Evolutionary conservation across 1,140 invertebrate species (phyloP).

Genomic region (Drosophila mauritiana): DNA sequence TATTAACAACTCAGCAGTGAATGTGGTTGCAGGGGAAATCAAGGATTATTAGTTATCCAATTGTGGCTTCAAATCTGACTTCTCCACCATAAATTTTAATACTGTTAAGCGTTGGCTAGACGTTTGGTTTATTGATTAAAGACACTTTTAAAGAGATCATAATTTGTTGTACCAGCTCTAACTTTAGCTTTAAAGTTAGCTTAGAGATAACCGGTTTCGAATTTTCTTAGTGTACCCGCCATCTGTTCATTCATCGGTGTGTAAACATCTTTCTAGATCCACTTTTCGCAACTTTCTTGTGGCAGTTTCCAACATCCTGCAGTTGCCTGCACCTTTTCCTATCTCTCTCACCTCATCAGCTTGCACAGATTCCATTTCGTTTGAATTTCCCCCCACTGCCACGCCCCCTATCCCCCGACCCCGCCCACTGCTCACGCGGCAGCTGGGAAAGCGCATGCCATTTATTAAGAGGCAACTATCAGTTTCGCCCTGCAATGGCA

Average conservation of each 20-base stretch:
- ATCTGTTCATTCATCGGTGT: constrained; percentile 58
- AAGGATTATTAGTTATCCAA: constrained; percentile 34
- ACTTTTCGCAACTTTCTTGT: constrained; percentile 16
- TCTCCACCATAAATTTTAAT: neutral
- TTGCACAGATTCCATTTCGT: constrained; percentile 68
- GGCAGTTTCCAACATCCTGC: constrained; percentile 9
- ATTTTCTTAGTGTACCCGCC: constrained; percentile 1
- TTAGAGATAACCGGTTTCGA: neutral
- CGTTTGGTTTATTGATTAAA: too few relatives aligned
- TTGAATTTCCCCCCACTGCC: constrained; percentile 34
- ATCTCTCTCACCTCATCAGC: constrained; percentile 35
- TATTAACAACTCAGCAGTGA: constrained; percentile 27
- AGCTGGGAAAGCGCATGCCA: constrained; percentile 49
- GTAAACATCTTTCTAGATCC: constrained; percentile 58
- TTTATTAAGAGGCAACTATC: constrained; percentile 77
- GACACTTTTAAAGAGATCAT: too few relatives aligned
- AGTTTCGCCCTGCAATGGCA: constrained; percentile 59
- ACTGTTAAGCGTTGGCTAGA: too few relatives aligned
- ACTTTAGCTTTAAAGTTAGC: neutral
- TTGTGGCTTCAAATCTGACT: constrained; percentile 10
- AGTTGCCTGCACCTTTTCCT: constrained; percentile 12
- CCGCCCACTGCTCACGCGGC: constrained; percentile 3
- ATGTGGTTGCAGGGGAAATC: constrained; percentile 21
- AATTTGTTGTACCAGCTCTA: neutral
- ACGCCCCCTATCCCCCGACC: neutral